A percentile compares a stretch with the other conserved stretches of the same genome.
phyloP scores from a whole-genome alignment of 53 echinoderm and acorn worm genomes.

The Luidia sarsii region DNA sequence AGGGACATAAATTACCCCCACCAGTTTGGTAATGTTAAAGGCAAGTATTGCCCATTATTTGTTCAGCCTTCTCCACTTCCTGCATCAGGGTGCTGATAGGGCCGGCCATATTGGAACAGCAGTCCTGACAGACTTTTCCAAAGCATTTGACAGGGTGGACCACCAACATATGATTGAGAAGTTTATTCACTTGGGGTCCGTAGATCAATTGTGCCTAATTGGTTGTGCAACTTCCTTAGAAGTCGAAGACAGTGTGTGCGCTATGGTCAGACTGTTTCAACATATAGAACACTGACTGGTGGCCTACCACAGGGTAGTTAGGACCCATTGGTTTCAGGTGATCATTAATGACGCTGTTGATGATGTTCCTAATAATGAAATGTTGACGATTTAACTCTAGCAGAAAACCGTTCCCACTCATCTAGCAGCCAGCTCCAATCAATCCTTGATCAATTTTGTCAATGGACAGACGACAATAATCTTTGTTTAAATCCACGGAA shows the following conservation, averaged over 20 bases:
- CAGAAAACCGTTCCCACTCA: slow-evolving; percentile 10
- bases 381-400: slow-evolving; percentile 1
- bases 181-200: background rate
- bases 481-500: slow-evolving; percentile 19
- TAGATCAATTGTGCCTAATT: background rate
- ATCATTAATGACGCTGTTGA: slow-evolving; percentile 43
- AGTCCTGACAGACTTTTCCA: background rate
- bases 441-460: slow-evolving; percentile 14
- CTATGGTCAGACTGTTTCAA: slow-evolving; percentile 7
- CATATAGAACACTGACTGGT: background rate
- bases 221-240: background rate
- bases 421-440: background rate
- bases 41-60: background rate
- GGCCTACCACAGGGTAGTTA: slow-evolving; percentile 1
- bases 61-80: background rate
- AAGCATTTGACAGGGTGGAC: background rate
- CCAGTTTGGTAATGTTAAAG: background rate
- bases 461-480: slow-evolving; percentile 14
- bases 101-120: background rate
- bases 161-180: background rate
- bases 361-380: slow-evolving; percentile 4
- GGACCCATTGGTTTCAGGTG: slow-evolving; percentile 2
- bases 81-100: slow-evolving; percentile 8
- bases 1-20: background rate
- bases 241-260: background rate